Evolutionary conservation across 2,113 vertebrate species (phyloP).

Genomic region (Vulpes ferrilata): DNA sequence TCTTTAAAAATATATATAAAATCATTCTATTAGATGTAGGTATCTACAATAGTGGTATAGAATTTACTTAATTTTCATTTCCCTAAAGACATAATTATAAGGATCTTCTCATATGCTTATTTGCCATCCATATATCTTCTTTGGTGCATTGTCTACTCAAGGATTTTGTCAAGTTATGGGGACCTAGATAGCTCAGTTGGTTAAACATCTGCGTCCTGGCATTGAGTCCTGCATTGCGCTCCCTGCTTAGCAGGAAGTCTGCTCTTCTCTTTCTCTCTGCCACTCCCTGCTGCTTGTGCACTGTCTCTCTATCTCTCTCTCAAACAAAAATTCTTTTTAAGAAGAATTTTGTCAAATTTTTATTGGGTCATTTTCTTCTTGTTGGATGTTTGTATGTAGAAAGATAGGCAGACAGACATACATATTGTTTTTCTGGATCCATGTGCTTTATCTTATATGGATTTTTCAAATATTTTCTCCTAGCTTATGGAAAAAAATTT

Average conservation of each 20-base stretch:
- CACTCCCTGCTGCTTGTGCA: no score
- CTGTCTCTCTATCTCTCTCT: no score
- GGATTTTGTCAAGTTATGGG: no score
- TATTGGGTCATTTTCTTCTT: neutral
- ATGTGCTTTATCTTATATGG: neutral
- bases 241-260: no score
- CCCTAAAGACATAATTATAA: neutral
- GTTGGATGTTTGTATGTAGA: neutral
- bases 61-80: neutral
- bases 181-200: no score
- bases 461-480: slow-evolving; percentile 12
- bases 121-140: neutral
- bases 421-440: neutral
- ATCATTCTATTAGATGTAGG: neutral
- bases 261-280: no score
- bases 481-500: neutral
- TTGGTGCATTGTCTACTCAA: neutral
- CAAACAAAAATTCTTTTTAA: no score
- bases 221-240: no score
- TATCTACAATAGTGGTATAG: neutral
- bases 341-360: neutral
- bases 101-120: neutral
- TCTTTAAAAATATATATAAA: neutral
- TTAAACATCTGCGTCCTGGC: no score
- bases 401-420: no score